Evolutionary conservation across 2,113 vertebrate genomes (phyloP), one percentile per base, ranked within the genome.

Genomic region (Triplophysa dalaica): DNA sequence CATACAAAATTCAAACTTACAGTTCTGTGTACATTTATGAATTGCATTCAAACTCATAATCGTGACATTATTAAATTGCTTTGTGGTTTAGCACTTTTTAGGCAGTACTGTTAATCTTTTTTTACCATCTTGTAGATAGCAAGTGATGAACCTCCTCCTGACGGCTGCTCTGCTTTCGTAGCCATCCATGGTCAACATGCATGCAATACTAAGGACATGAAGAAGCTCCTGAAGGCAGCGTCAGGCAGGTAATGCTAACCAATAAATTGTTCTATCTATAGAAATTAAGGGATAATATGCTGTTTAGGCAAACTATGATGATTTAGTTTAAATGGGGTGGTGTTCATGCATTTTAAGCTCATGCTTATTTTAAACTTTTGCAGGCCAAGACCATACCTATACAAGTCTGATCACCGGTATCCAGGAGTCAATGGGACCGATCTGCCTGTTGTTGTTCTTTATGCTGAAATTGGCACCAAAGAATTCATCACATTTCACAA

Each of bases 401-500:
- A 94, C 90, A 94, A 96, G 89, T 92, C 85, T 64, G 98, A 99
- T 84, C 98, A 97, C 89, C 94, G 83, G 83, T 98, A 95, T 88
- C 95, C 95, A 45, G 54, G 92, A 54, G 80, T 90, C 38, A 94
- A 92, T 85, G 92, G 92, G 75, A 91, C 94, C 1, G 91, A 90
- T 52, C 86, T 90, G 45, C 95, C 96, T 14, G 91, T 98, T 45
- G 91, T 93, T 86, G 89, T 99, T 86, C 94, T 99, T 6, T 99
- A 99, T 87, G 96, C 95, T 76, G 96, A 99, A 93, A 90, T 99
- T 24, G 98, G 98, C 83, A 99, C 96, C 0, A 97, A 93, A 88
- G 92, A 91, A 29, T 99, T 99, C 80, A 91, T 82, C 65, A 90
- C 89, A 63, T 98, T 99, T 90, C 98, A 99, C 86, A 95, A 92